Base-by-base conservation (phyloP, 1,140 invertebrate species). In the Drosophila tropicalis region DNA sequence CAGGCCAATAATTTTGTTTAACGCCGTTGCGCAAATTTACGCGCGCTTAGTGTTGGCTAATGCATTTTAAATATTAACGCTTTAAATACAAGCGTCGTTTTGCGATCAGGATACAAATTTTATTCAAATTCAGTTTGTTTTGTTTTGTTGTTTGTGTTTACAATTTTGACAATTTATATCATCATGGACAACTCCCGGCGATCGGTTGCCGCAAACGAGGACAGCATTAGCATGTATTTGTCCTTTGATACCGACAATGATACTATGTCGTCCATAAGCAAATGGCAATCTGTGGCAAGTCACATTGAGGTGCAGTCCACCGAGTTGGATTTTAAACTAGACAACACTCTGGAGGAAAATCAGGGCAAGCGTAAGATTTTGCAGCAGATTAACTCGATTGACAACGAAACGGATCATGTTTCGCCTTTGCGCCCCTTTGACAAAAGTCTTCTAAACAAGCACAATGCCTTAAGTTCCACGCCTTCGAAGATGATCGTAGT, bases 221-320 rank as follows among this genome's bases (percentile, higher is more conserved):
- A 90, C 6, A 90, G 85, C 32, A 66, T 79, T 3, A 78, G 73
- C 25, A 85, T 91, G 84, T 91, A 91, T 70, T 79, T 91, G 22
- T 91, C 90, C 55, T 91, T 91, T 60, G 90, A 81, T 41, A 61
- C 72, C 3, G 80, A 90, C 25, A 79, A 85, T 25, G 81, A 85
- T 25, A 90, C 82, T 10, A 68, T 90, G 12, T 68, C 70, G 12
- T 15, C 29, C 6, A 67, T 62, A 25, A 73, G 74, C 58, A 84
- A 86, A 72, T 86, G 83, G 83, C 79, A 87, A 32, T 87, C 83
- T 0, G 79, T 69, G 0, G 39, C 79, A 55, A 74, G 60, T 15
- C 76, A 87, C 36, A 76, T 83, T 32, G 85, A 81, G 34, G 65
- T 84, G 32, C 73, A 83, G 5, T 74, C 67, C 55, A 61, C 73